Base-by-base conservation (phyloP, 2,797 vertebrate genomes). In the Tamandua tetradactyla region DNA sequence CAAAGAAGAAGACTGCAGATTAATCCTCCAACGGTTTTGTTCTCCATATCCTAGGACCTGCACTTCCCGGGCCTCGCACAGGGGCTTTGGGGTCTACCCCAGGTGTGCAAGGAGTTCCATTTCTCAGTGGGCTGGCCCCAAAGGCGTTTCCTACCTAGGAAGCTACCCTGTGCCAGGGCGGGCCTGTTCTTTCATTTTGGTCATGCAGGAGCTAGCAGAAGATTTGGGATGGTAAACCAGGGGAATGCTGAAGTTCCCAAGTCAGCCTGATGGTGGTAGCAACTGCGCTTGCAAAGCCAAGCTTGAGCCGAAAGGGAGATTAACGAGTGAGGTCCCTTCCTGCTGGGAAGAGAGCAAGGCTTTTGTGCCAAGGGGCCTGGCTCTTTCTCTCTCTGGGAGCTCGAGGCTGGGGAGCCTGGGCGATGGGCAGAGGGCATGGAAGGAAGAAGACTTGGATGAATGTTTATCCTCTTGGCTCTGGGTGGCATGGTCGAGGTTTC, bases 221-320 rank as follows among this genome's bases (percentile, higher is more conserved):
- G 0, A 1, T 32, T 87, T 6, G 0, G 52, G 30, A 52, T 69
- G 47, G 20, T 72, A 8, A 7, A 64, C 0, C 64, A 0, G 40
- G 47, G n/a, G 84, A 72, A 20, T 2, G 0, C 59, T 94, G 97
- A 62, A 0, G 44, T 98, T 96, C 37, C 84, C 4, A 2, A 14
- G 75, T 96, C 85, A 55, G 97, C 98, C 98, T 98, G 98, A 97
- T 82, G 98, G 98, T 98, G 98, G 98, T 98, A 98, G 98, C 98
- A 98, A 98, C 97, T 97, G 96, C 97, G 95, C 98, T 98, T 93
- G 90, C 98, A 98, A 96, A 94, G 14, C n/a, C 55, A 20, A 8
- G 47, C 20, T 14, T 9, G 40, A 64, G 35, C 40, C 7, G 30
- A 27, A 49, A 55, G 72, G 40, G 1, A 32, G 13, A 18, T 3